Base-by-base conservation (phyloP, 2,113 vertebrate species). In the Periophthalmodon schlosseri region DNA sequence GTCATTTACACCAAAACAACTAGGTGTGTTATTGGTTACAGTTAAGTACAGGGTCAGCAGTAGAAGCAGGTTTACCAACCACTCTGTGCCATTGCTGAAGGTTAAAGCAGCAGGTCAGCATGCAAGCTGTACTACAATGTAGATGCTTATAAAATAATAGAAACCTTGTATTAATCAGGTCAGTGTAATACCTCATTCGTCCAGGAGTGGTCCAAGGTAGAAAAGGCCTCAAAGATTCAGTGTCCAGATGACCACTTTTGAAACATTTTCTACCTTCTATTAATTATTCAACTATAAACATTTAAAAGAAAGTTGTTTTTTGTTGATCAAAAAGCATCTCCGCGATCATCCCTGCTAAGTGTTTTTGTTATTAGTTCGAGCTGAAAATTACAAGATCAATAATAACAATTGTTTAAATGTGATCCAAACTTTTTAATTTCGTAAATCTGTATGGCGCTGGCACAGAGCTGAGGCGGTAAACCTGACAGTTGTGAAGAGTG, bases 1-100 rank as follows among this genome's bases (percentile, higher is more conserved):
- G 71, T 68, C 36, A 56, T 82, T 65, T 66, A 81, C 71, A 73
- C 28, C 58, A 68, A 79, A 81, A 67, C 69, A 33, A 70, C 34
- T 14, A 76, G 50, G 74, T 63, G 69, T 15, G 63, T 75, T 69
- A 49, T 58, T 10, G 5, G 23, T 57, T 63, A 73, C 57, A 60
- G 56, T 23, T 20, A n/a, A 74, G 70, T 20, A 46, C 58, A 39
- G 28, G 28, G 23, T 76, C 13, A 39, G 0, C 47, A 47, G 68
- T 1, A 21, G 33, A n/a, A 68, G 18, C 73, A 63, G 58, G 13
- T 68, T 58, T 67, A 50, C 34, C 2, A 50, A 50, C 34, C 2
- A 15, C 28, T 69, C 66, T 52, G 68, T 33, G 74, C 68, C n/a
- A 60, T 47, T 68, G 52, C 50, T 23, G 15, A 47, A 8, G n/a